Conservation (phyloP, 2,888 invertebrate species). For the Pseudococcus longispinus region DNA sequence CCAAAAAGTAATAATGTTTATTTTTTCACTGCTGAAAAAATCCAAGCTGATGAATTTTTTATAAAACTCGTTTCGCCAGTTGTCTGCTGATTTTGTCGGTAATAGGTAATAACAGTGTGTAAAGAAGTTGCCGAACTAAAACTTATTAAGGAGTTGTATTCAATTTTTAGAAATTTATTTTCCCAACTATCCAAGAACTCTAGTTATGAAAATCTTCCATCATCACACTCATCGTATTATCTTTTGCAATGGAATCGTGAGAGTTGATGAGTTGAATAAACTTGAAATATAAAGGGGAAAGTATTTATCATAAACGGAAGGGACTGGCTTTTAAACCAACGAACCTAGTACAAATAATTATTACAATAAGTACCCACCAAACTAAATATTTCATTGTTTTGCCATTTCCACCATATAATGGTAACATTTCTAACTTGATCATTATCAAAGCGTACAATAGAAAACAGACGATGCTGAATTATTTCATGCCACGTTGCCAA, state of each 20-base stretch:
- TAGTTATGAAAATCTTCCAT: background rate
- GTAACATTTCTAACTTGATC: slow-evolving; percentile 13
- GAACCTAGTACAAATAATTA: slow-evolving; percentile 12
- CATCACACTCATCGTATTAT: background rate
- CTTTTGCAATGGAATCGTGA: background rate
- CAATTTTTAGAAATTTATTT: too few species aligned
- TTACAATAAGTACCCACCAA: slow-evolving; percentile 6
- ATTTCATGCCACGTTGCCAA: slow-evolving; percentile 37
- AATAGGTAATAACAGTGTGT: too few species aligned
- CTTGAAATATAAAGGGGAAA: background rate
- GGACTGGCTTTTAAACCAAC: background rate
- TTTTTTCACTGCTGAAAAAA: too few species aligned
- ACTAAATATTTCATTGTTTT: slow-evolving; percentile 7
- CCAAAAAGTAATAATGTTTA: too few species aligned
- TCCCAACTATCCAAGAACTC: too few species aligned
- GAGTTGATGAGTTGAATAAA: background rate
- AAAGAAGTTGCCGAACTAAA: too few species aligned
- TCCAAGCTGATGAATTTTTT: too few species aligned
- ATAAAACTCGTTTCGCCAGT: too few species aligned
- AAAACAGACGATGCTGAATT: slow-evolving; percentile 10
- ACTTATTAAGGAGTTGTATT: too few species aligned
- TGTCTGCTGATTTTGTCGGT: too few species aligned
- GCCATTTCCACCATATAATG: background rate
- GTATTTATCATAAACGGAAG: background rate
- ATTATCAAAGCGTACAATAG: slow-evolving; percentile 19